Evolutionary conservation across 2,113 vertebrate species (phyloP).

Genomic region (Condylura cristata): DNA sequence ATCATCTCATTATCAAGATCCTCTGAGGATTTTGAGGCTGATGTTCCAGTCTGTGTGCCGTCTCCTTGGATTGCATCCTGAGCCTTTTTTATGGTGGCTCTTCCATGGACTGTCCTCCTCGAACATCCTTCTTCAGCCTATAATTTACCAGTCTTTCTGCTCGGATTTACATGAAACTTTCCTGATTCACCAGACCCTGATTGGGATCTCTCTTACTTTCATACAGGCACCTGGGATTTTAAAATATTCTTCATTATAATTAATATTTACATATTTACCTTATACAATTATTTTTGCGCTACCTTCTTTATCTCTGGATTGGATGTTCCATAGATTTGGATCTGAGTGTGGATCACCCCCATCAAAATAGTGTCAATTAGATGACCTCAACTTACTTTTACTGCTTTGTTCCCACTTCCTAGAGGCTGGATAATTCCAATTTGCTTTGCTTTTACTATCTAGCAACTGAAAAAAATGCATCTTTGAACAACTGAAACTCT

Average conservation of each 20-base stretch:
- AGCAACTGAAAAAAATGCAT: neutral
- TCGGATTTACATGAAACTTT: neutral
- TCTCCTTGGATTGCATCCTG: rapidly evolving
- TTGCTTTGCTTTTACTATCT: neutral
- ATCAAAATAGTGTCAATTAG: neutral
- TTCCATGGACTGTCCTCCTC: neutral
- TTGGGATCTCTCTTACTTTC: neutral
- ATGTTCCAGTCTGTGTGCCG: neutral
- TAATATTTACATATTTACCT: neutral
- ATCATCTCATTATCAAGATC: neutral
- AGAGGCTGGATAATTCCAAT: neutral
- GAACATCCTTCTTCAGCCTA: neutral
- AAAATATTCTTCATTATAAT: neutral
- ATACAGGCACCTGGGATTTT: neutral
- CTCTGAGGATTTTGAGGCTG: neutral
- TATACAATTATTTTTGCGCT: neutral
- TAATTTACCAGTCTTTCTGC: neutral
- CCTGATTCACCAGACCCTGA: neutral
- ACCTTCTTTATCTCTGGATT: neutral
- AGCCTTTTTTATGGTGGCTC: neutral
- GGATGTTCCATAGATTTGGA: neutral
- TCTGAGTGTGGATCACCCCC: neutral
- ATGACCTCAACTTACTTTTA: neutral
- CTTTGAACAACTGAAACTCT: slow-evolving; percentile 27
- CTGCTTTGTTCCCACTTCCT: neutral